Conservation (phyloP, 2,113 vertebrate species). For the Python bivittatus region DNA sequence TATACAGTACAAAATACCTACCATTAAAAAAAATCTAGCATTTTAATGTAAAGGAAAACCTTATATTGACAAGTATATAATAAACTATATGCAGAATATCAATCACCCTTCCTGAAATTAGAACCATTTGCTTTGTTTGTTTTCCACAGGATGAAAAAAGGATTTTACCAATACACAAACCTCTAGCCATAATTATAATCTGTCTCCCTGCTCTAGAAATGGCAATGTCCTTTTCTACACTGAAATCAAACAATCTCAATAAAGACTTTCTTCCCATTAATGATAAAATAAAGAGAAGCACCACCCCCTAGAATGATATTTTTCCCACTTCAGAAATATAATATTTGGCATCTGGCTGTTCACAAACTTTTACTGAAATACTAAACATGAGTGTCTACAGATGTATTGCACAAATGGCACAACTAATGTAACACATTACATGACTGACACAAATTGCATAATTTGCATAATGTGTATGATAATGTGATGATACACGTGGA, state of each 20-base stretch:
- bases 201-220: slow-evolving; percentile 20
- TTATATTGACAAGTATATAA: neutral
- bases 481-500: neutral
- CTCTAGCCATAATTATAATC: neutral
- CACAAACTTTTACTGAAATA: neutral
- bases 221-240: slow-evolving; percentile 7
- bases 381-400: neutral
- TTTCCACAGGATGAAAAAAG: slow-evolving; percentile 34
- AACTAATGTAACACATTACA: neutral
- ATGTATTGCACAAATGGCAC: neutral
- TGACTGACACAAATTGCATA: neutral
- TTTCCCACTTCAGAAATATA: slow-evolving; percentile 5
- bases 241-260: slow-evolving; percentile 9
- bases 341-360: neutral
- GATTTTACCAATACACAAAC: slow-evolving; percentile 11
- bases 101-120: slow-evolving; percentile 24
- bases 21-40: neutral
- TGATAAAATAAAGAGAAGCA: slow-evolving; percentile 10
- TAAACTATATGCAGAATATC: slow-evolving; percentile 1
- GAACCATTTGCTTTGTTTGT: slow-evolving; percentile 28
- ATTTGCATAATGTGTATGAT: neutral
- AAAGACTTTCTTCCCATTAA: slow-evolving; percentile 14
- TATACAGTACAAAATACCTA: slow-evolving; percentile 18
- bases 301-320: neutral
- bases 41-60: slow-evolving; percentile 33